phyloP scores from a whole-genome alignment of 2,113 vertebrate species.

The Sorex fumeus region DNA sequence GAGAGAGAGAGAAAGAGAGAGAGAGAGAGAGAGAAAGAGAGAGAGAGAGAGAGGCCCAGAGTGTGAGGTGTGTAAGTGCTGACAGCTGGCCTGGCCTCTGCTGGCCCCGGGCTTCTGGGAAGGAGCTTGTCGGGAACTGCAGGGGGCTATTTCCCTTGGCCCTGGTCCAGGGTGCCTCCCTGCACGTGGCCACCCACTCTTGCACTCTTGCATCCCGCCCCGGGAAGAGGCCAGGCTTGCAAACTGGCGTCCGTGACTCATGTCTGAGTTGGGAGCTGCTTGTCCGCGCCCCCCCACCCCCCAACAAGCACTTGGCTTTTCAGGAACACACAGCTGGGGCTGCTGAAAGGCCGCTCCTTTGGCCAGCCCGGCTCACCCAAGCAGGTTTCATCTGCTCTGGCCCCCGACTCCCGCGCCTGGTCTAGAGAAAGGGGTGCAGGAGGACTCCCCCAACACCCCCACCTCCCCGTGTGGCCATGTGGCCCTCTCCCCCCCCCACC shows the following conservation, averaged over 20 bases:
- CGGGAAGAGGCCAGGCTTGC: slow-evolving; percentile 71
- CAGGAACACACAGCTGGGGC: slow-evolving; percentile 66
- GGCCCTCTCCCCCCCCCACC: not conserved
- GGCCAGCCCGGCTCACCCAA: not conserved
- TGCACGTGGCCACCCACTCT: slow-evolving; percentile 72
- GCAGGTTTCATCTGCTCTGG: not conserved
- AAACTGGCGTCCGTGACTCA: slow-evolving; percentile 71
- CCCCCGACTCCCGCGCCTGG: not conserved
- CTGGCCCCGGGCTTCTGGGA: not conserved
- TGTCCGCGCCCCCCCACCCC: not conserved
- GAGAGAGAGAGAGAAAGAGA: too few relatives aligned
- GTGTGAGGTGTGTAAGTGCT: too few relatives aligned
- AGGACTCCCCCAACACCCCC: accelerated
- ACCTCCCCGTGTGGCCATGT: not conserved
- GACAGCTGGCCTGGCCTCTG: not conserved
- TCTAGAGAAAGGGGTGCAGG: not conserved
- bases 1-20: too few relatives aligned
- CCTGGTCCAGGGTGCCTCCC: not conserved
- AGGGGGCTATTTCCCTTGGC: slow-evolving; percentile 63
- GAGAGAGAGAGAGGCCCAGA: too few relatives aligned
- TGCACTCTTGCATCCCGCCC: slow-evolving; percentile 62
- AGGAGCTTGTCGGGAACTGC: not conserved
- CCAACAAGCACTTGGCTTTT: slow-evolving; percentile 50
- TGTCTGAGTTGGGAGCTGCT: slow-evolving; percentile 63
- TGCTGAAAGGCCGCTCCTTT: slow-evolving; percentile 12